Conservation (phyloP, 2,797 vertebrate species). For the Acridotheres tristis region DNA sequence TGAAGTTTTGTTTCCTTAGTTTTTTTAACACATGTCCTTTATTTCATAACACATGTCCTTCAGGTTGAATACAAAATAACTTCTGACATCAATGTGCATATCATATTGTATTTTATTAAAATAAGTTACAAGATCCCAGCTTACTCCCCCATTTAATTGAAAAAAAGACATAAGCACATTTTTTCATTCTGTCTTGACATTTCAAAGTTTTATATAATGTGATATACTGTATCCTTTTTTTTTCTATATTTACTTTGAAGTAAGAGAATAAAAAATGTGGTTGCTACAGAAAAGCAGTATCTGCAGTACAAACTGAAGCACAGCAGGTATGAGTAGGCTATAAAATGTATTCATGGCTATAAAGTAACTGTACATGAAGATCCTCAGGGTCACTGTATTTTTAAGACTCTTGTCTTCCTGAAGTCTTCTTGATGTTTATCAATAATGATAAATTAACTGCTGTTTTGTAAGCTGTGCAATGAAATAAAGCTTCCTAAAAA, state of each 20-base stretch:
- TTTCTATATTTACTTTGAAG: neutral
- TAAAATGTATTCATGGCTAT: neutral
- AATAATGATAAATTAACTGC: neutral
- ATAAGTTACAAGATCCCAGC: constrained; percentile 40
- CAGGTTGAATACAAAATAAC: neutral
- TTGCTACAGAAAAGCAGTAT: neutral
- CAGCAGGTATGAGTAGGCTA: neutral
- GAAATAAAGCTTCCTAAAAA: neutral
- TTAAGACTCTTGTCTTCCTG: neutral
- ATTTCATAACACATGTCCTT: neutral
- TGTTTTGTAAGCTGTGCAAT: neutral
- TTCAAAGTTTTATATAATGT: constrained; percentile 41
- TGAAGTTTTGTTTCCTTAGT: neutral
- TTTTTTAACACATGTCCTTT: neutral
- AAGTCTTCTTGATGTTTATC: neutral
- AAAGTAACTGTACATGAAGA: neutral
- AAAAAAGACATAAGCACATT: neutral
- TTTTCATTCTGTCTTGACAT: neutral
- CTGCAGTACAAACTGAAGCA: neutral
- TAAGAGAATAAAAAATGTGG: neutral
- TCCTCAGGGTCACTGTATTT: neutral
- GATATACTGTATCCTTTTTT: neutral
- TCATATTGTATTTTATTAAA: constrained; percentile 35
- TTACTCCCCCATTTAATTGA: constrained; percentile 7
- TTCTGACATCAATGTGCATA: neutral